Conservation (phyloP, 2,113 vertebrate species). For the Noturus placidus region DNA sequence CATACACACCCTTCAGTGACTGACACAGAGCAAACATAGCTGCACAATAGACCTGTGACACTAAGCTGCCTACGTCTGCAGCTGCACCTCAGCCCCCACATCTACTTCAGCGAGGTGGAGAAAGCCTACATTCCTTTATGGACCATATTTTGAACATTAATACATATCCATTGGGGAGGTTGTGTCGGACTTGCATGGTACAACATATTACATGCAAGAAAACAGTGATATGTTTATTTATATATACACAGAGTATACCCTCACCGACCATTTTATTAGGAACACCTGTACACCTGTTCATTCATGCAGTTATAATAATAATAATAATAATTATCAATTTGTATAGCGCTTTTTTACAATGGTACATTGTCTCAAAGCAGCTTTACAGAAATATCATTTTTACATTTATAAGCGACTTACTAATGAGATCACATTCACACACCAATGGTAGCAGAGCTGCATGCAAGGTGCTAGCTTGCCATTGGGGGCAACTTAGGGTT, state of each 20-base stretch:
- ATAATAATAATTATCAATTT: too few species aligned
- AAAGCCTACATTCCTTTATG: constrained; percentile 36
- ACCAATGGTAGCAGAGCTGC: too few species aligned
- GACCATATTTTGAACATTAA: constrained; percentile 20
- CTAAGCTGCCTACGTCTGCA: constrained; percentile 31
- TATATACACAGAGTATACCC: constrained; percentile 2
- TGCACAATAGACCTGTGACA: constrained; percentile 58
- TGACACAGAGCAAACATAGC: constrained; percentile 57
- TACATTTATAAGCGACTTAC: too few species aligned
- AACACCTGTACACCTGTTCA: neutral
- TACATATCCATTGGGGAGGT: constrained; percentile 30
- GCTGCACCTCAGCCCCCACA: constrained; percentile 49
- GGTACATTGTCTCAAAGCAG: too few species aligned
- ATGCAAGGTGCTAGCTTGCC: too few species aligned
- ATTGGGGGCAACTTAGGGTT: too few species aligned
- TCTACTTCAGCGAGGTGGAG: constrained; percentile 35
- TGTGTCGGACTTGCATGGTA: constrained; percentile 28
- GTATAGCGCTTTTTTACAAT: too few species aligned
- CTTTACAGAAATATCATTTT: too few species aligned
- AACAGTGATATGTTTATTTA: neutral
- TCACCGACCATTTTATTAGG: neutral
- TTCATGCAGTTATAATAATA: neutral
- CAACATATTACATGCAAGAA: neutral
- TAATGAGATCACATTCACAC: too few species aligned
- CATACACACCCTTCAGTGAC: constrained; percentile 49